phyloP scores from a whole-genome alignment of 2,797 vertebrate species.

The Muscicapa striata region DNA sequence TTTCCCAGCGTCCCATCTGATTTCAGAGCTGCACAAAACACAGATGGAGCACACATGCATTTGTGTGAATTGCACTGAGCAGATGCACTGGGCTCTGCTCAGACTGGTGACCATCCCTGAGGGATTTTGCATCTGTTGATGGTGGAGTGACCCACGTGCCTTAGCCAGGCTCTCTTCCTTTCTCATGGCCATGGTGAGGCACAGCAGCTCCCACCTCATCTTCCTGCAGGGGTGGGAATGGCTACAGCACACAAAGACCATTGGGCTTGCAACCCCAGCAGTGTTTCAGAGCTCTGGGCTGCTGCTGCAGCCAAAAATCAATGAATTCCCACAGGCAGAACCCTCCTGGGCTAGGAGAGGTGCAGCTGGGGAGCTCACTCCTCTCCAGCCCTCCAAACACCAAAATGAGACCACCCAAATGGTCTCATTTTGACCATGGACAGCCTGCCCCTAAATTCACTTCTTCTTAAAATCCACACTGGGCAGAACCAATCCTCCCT shows the following conservation, averaged over 20 bases:
- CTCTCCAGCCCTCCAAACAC: neutral
- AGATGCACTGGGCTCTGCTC: neutral
- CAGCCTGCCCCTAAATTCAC: neutral
- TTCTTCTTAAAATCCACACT: neutral
- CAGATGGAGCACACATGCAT: neutral
- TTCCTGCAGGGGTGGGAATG: neutral
- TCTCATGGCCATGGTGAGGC: neutral
- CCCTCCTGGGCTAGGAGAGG: neutral
- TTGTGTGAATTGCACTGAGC: neutral
- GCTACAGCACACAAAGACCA: neutral
- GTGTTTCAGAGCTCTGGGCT: neutral
- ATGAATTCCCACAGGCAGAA: neutral
- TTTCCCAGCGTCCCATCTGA: neutral
- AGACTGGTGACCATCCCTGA: neutral
- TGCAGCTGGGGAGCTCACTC: neutral
- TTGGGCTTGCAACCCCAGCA: neutral
- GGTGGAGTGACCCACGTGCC: neutral
- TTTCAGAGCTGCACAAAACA: neutral
- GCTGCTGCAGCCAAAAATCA: neutral
- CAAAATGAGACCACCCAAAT: neutral
- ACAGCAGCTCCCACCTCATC: neutral
- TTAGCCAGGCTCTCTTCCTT: neutral
- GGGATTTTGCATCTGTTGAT: neutral
- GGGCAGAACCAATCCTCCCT: slow-evolving; percentile 25
- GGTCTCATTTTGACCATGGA: neutral